Evolutionary conservation across 1,140 invertebrate genomes (phyloP).

Genomic region (Matsumurasca onukii): DNA sequence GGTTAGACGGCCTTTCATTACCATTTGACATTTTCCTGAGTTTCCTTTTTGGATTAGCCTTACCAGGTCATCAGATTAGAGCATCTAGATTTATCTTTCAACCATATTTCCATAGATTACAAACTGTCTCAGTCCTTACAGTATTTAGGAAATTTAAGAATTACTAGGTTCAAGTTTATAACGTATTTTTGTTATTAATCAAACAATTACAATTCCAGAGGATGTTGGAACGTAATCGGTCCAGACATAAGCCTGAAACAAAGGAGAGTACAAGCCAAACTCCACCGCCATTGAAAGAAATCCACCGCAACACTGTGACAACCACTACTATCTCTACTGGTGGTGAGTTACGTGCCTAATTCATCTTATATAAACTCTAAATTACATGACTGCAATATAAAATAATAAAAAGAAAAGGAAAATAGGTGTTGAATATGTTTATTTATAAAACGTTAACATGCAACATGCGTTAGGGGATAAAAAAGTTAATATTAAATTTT

Average conservation of each 20-base stretch:
- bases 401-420: not conserved
- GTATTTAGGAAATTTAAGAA: too few relatives aligned
- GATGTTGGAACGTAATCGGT: conserved; percentile 4
- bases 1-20: too few relatives aligned
- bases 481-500: not conserved
- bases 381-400: not conserved
- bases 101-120: too few relatives aligned
- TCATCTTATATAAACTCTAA: not conserved
- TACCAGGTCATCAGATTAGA: too few relatives aligned
- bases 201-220: too few relatives aligned
- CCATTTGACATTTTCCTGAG: too few relatives aligned
- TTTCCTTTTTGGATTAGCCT: too few relatives aligned
- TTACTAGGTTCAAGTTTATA: too few relatives aligned
- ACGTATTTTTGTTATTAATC: conserved; percentile 1
- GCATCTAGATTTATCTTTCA: too few relatives aligned
- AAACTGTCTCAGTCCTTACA: too few relatives aligned
- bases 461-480: not conserved
- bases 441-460: not conserved
- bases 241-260: not conserved
- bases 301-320: conserved; percentile 4
- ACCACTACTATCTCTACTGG: not conserved
- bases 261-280: not conserved
- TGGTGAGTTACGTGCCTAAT: not conserved
- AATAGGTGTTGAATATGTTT: not conserved
- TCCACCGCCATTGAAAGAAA: not conserved